These are phyloP conservation scores for Balearica regulorum DNA, from an alignment of 2,797 vertebrate genomes.

Conservation along the genomic window DNA sequence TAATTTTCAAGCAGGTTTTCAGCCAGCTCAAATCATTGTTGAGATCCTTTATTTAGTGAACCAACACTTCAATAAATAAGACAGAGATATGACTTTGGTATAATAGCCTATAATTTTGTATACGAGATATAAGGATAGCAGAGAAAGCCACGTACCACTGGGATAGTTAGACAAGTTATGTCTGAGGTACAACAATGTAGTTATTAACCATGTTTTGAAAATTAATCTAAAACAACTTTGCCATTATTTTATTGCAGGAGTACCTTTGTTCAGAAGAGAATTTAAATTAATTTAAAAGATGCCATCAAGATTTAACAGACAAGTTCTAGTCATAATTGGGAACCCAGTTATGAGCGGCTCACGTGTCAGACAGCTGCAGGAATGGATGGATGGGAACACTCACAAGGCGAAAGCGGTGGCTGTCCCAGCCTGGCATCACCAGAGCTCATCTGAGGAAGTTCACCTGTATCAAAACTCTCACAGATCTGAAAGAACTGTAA, in stretches of 20 bases:
- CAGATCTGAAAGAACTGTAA: neutral
- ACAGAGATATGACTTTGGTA: slow-evolving; percentile 7
- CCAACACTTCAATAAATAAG: slow-evolving; percentile 19
- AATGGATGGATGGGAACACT: neutral
- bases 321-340: neutral
- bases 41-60: slow-evolving; percentile 30
- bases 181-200: neutral
- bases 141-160: neutral
- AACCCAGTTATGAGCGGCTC: neutral
- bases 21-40: neutral
- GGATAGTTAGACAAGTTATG: neutral
- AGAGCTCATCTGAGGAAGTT: neutral
- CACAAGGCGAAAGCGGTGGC: neutral
- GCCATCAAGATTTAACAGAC: neutral
- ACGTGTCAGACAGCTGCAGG: neutral
- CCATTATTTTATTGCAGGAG: neutral
- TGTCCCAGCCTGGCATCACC: neutral
- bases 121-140: neutral
- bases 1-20: slow-evolving; percentile 24
- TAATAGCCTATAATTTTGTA: slow-evolving; percentile 6
- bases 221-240: neutral
- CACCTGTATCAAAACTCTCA: neutral
- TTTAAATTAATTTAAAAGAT: neutral
- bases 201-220: neutral
- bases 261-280: neutral